Base-by-base conservation (phyloP, 1,140 invertebrate species). In the Aphaenogaster floridana region DNA sequence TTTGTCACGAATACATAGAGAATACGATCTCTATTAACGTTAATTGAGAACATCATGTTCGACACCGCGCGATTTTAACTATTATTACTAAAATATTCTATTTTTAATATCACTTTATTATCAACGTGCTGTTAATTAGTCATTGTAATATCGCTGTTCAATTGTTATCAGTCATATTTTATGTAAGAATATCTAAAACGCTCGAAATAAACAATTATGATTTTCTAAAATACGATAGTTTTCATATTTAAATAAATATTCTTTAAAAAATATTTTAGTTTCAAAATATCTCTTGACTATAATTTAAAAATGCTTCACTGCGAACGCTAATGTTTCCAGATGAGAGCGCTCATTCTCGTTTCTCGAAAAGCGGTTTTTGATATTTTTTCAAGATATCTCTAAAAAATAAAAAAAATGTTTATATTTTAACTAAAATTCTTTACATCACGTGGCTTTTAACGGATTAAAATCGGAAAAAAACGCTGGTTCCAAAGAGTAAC, bases 361-460 rank as follows among this genome's bases (percentile, higher is more conserved):
- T 68, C 42, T 68, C n/a, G 66, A 50, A 50, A 66, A 69, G 50
- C n/a, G 21, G 13, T 69, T 69, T 28, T 8, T 2, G 8, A 50
- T 15, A 15, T 71, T 45, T 68, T 68, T 45, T 21, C 64, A 68
- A 45, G n/a, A 45, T 9, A 1, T 28, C 36, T 64, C 4, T 63
- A 63, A 1, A 66, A 66, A 17, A 66, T n/a, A n/a, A 66, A 48
- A 36, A 28, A 28, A 48, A 48, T 36, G 5, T 3, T 69, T 66
- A 7, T 66, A 39, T n/a, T 69, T 48, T 21, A 63, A 63, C 34
- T n/a, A 48, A 71, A 71, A 48, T 71, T 48, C 68, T 28, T 50
- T 15, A 39, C 42, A 34, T 72, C n/a, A n/a, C 9, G 7, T 52
- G 13, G 11, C 6, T 54, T 15, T 76, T 21, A 54, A 21, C 7